These are phyloP conservation scores for Podocnemis expansa DNA, from an alignment of 2,113 vertebrate genomes.

Conservation along the genomic window DNA sequence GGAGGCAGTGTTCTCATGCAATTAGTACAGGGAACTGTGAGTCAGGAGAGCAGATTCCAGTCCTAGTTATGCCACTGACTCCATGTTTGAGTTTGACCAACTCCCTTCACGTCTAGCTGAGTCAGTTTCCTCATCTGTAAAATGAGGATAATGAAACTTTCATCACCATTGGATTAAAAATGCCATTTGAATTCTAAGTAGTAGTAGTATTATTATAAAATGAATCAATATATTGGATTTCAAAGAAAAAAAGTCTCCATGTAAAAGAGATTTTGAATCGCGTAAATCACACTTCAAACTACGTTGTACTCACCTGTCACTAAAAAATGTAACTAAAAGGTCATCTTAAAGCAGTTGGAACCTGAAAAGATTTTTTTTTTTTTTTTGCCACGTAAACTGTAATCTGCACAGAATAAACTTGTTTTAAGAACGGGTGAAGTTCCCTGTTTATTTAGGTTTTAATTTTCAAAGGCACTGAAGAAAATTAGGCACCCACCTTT, in stretches of 20 bases:
- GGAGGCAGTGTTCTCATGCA: not conserved
- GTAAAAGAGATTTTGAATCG: not conserved
- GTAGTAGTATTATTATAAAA: not conserved
- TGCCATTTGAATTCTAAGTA: not conserved
- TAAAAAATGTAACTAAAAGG: not conserved
- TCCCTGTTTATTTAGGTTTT: not conserved
- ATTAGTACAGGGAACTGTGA: not conserved
- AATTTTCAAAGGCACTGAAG: not conserved
- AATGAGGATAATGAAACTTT: not conserved
- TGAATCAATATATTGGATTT: not conserved
- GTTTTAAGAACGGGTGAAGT: not conserved
- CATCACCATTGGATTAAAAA: not conserved
- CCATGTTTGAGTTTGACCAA: not conserved
- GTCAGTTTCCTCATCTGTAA: not conserved
- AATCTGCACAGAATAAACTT: not conserved
- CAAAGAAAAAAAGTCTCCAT: not conserved
- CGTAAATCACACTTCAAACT: not conserved
- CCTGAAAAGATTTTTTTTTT: not conserved
- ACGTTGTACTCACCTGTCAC: not conserved
- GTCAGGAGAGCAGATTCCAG: not conserved
- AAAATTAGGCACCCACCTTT: not conserved
- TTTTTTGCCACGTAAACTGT: not conserved
- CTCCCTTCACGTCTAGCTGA: not conserved
- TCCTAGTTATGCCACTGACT: not conserved
- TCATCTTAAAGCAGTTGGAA: not conserved